phyloP scores from a whole-genome alignment of 2,113 vertebrate species.

The Tinamus guttatus region DNA sequence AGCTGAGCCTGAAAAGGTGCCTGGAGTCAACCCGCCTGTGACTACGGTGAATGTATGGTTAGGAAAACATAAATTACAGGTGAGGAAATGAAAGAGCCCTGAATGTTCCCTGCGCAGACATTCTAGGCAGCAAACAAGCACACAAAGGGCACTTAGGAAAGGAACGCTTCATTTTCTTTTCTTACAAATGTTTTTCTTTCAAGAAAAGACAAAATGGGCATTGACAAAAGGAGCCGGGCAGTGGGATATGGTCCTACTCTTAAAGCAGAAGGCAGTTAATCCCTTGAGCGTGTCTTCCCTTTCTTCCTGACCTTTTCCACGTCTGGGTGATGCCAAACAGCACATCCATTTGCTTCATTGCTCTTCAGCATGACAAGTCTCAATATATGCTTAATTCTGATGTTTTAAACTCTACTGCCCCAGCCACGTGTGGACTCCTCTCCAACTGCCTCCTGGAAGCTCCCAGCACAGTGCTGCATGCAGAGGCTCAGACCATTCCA shows the following conservation, averaged over 20 bases:
- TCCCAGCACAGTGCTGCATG: neutral
- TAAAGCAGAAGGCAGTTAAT: neutral
- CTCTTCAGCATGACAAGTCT: neutral
- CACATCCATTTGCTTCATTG: neutral
- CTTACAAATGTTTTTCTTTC: conserved; percentile 42
- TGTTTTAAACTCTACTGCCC: neutral
- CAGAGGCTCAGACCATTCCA: neutral
- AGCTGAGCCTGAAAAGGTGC: neutral
- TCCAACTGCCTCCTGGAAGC: neutral
- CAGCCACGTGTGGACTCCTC: neutral
- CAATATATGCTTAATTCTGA: neutral
- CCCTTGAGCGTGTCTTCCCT: neutral
- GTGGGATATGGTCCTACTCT: neutral
- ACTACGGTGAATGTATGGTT: neutral
- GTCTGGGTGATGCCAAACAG: neutral
- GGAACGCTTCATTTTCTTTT: conserved; percentile 10
- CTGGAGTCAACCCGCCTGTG: neutral
- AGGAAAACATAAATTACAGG: conserved; percentile 5
- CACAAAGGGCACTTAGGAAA: neutral
- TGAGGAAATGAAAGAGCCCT: conserved; percentile 26
- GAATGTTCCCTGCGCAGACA: neutral
- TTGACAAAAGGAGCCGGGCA: neutral
- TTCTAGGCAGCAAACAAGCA: neutral
- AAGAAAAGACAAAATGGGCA: neutral
- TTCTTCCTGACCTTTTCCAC: conserved; percentile 3